Evolutionary conservation across 2,113 vertebrate genomes (phyloP).

Genomic region (Acrocephalus kingi): DNA sequence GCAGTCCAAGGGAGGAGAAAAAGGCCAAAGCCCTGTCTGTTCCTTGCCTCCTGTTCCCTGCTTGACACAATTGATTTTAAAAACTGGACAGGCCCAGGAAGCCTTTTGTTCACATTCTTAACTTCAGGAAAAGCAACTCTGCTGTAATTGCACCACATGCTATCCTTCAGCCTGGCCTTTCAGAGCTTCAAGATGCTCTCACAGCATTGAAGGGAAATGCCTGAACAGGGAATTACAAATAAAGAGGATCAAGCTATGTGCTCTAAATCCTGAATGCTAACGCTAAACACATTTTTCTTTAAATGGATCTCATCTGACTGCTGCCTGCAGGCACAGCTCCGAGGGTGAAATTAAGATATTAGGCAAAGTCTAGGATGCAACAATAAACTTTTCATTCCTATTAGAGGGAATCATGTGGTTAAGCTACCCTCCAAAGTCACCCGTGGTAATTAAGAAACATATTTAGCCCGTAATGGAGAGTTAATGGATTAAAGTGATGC

Average conservation of each 20-base stretch:
- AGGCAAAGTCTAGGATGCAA: not conserved
- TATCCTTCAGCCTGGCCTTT: not conserved
- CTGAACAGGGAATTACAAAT: conserved; percentile 11
- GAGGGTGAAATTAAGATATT: conserved; percentile 17
- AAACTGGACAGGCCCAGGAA: not conserved
- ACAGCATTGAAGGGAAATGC: not conserved
- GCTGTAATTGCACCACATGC: not conserved
- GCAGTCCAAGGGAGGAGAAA: not conserved
- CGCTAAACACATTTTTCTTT: not conserved
- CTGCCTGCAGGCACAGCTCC: not conserved
- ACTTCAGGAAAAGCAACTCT: not conserved
- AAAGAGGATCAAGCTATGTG: not conserved
- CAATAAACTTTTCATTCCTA: not conserved
- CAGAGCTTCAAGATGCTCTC: not conserved
- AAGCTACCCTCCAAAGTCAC: not conserved
- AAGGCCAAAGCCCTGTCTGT: not conserved
- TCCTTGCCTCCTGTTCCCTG: not conserved
- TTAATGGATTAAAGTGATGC: conserved; percentile 36
- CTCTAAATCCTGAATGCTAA: not conserved
- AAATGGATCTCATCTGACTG: conserved; percentile 25
- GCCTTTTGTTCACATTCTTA: not conserved
- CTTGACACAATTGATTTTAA: not conserved
- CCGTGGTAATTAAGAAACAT: conserved; percentile 1
- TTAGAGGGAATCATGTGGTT: conserved; percentile 5
- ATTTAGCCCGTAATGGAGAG: conserved; percentile 1